A percentile compares a stretch with the other conserved stretches of the same genome.
Evolutionary conservation across 2,797 vertebrate species (phyloP).

Genomic region (Hypotaenidia philippensis): DNA sequence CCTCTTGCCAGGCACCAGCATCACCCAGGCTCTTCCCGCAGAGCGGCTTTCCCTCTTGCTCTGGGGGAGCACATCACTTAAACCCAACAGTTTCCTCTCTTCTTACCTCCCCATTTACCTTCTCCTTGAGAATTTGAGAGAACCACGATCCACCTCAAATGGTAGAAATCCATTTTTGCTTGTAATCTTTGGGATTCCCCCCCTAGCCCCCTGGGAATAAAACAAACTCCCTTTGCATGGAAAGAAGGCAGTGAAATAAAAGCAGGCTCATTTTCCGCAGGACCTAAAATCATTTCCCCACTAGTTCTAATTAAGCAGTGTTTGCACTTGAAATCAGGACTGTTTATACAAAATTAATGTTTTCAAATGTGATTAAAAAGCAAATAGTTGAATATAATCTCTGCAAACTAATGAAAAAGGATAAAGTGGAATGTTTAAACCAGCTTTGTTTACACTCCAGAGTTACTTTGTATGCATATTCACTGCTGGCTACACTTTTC

Average conservation of each 20-base stretch:
- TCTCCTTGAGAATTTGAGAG: neutral
- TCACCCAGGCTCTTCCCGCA: neutral
- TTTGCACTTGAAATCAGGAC: conserved; percentile 64
- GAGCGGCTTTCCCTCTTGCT: neutral
- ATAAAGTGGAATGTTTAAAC: conserved; percentile 28
- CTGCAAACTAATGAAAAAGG: conserved; percentile 33
- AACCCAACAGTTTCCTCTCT: accelerated
- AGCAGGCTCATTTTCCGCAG: neutral
- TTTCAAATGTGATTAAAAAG: conserved; percentile 59
- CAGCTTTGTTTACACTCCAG: conserved; percentile 47
- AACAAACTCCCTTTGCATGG: neutral
- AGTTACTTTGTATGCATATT: conserved; percentile 48
- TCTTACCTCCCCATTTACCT: neutral
- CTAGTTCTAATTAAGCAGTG: conserved; percentile 46
- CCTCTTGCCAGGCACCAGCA: neutral
- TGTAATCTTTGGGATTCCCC: neutral
- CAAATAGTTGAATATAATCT: conserved; percentile 57
- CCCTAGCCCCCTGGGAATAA: neutral
- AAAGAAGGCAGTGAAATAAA: neutral
- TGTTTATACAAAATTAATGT: conserved; percentile 48
- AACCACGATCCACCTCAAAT: neutral
- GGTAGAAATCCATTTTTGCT: neutral
- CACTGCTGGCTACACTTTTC: conserved; percentile 42
- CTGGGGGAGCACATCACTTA: accelerated
- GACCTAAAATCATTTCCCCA: conserved; percentile 4